Evolutionary conservation across 30 jellyfish, hydroid and myxozoan species (phyloP).

Genomic region (Clytia hemisphaerica): DNA sequence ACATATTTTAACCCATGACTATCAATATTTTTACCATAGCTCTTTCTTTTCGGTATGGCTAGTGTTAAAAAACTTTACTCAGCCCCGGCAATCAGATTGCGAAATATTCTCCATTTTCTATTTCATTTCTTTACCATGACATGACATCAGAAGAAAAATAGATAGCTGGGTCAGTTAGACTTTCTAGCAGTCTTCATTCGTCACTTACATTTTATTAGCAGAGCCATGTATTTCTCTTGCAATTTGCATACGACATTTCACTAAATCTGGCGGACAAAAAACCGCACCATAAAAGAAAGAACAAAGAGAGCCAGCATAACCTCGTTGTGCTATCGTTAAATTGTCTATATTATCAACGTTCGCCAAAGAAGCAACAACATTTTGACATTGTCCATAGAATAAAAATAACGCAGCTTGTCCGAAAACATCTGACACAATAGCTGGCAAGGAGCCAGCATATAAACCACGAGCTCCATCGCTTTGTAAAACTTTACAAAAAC

Average conservation of each 20-base stretch:
- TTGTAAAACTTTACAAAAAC: constrained; percentile 31
- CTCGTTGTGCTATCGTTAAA: constrained; percentile 47
- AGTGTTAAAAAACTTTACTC: no score
- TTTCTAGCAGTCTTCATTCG: no score
- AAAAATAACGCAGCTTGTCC: constrained; percentile 67
- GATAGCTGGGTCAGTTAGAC: no score
- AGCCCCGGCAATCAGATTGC: no score
- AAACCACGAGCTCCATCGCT: constrained; percentile 62
- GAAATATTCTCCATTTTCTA: no score
- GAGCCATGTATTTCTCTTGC: constrained; percentile 45
- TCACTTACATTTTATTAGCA: background rate
- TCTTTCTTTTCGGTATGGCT: no score
- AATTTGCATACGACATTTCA: constrained; percentile 76
- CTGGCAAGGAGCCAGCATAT: constrained; percentile 77
- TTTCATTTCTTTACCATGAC: no score
- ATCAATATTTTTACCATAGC: no score
- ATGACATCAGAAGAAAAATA: no score
- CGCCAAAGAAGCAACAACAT: constrained; percentile 31
- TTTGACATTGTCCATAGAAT: constrained; percentile 65
- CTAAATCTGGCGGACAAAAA: constrained; percentile 66
- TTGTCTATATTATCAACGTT: constrained; percentile 30
- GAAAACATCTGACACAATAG: constrained; percentile 54
- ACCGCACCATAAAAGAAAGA: constrained; percentile 51
- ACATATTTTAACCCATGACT: no score
- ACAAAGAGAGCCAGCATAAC: constrained; percentile 76